Base-by-base conservation (phyloP, 2,888 invertebrate species). In the Acronicta leporina region DNA sequence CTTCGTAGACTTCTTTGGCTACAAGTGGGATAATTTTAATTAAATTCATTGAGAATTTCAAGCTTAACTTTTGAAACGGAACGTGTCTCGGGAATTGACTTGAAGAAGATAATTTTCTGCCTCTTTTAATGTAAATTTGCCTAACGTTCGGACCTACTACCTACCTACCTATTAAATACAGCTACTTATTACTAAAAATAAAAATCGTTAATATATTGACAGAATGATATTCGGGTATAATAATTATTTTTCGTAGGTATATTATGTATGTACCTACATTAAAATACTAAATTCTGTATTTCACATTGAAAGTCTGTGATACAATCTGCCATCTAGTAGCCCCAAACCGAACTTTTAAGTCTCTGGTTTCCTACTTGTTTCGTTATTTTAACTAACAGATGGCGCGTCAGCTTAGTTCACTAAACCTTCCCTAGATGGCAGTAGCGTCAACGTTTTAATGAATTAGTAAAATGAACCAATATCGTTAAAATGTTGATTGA, bases 21-120 rank as follows among this genome's bases (percentile, higher is more conserved):
- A 60, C 63, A 69, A 66, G 70, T 72, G 61, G 80, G 83, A 87
- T 89, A 82, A 81, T 86, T 88, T 89, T 87, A 88, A 90, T 90
- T 89, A 87, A 88, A 87, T 88, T 84, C 80, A 62, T 80, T 77
- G 73, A 56, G 63, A 84, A 84, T 79, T 82, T 82, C 65, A 73
- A 76, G 75, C 73, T 73, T 68, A 78, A 83, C 81, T 83, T 85
- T 76, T 75, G 68, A 77, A 79, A 74, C 64, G 68, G 52, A 63
- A 61, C 44, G 45, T 68, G 49, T 62, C 69, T 57, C 49, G 61
- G 64, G 65, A 63, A 73, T 78, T 75, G 68, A 80, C 68, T 71
- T 69, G 49, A 58, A 48, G 35, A 54, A 51, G 14, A 14, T 66
- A 33, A 62, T 41, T 71, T 52, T 52, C 41, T 30, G n/a, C 35